Evolutionary conservation across 2,797 vertebrate species (phyloP).

Genomic region (Gallirallus australis): DNA sequence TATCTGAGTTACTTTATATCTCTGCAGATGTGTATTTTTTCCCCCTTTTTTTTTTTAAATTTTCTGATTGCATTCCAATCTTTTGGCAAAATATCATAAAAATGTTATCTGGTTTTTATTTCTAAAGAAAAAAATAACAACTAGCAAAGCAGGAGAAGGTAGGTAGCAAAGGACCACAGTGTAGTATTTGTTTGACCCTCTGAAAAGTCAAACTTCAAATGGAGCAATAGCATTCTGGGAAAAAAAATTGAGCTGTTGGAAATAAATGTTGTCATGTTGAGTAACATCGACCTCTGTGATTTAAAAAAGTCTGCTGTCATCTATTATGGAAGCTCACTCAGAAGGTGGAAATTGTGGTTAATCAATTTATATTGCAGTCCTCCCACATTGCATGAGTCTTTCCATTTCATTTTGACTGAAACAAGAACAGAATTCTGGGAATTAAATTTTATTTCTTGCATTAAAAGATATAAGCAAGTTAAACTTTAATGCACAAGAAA

Average conservation of each 20-base stretch:
- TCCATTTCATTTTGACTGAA: slow-evolving; percentile 23
- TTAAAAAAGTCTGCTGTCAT: not conserved
- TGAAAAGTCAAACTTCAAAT: slow-evolving; percentile 8
- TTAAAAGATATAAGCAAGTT: slow-evolving; percentile 69
- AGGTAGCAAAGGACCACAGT: not conserved
- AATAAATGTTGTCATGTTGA: slow-evolving; percentile 1
- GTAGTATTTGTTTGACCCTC: not conserved
- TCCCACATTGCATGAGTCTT: not conserved
- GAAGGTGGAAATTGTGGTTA: not conserved
- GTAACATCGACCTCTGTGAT: not conserved
- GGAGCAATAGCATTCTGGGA: not conserved
- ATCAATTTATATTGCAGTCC: not conserved
- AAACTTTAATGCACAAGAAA: slow-evolving; percentile 75
- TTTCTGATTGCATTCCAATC: not conserved
- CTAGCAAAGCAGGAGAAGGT: not conserved
- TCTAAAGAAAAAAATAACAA: not conserved
- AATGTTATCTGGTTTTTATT: not conserved
- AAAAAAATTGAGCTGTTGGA: slow-evolving; percentile 14
- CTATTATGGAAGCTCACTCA: not conserved
- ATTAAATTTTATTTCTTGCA: slow-evolving; percentile 58
- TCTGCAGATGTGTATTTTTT: not conserved
- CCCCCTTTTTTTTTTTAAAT: not conserved
- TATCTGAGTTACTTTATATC: not conserved
- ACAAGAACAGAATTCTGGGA: slow-evolving; percentile 58
- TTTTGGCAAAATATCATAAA: not conserved